Evolutionary conservation across 2,113 vertebrate genomes (phyloP), one percentile per base, ranked within the genome.

Genomic region (Otolemur garnettii): DNA sequence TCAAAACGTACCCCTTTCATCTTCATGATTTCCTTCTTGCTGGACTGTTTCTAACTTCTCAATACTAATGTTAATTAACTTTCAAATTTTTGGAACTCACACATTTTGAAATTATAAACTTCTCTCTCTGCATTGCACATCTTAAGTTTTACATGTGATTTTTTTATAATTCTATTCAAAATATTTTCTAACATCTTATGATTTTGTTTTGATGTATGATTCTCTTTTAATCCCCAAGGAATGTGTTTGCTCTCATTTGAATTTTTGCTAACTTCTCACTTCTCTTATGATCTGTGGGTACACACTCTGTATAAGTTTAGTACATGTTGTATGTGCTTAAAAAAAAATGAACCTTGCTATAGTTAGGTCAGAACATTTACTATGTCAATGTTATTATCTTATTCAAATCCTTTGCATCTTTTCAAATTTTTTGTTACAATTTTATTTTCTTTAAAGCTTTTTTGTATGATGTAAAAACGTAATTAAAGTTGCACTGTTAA

Each of bases 141-240:
- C 28, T 79, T 50, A 93, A 93, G n/a, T 71, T 71, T 87, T 57
- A 64, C 9, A 84, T 59, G 30, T 3, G 50, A 57, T 78, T 77
- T 81, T 95, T 64, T 77, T 90, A 45, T 22, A 53, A n/a, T 83
- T 91, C 50, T 91, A 33, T 57, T 83, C 14, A 89, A 93, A 75
- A 66, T 72, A 87, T 72, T 87, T 91, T 62, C 7, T 68, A 92
- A n/a, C 33, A 78, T 92, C 77, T 78, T 79, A 80, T 60, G 50
- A 82, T 93, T 95, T 95, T 90, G 26, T 82, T 90, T 87, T 59
- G 22, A 95, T 64, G 28, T 8, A 19, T 64, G 26, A 57, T 57
- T 26, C 30, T 42, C 69, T 84, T 84, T 94, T 42, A 21, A 62
- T 59, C 8, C 8, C 38, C 93, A 90, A 60, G 28, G 42, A 35